Base-by-base conservation (phyloP, 2,888 invertebrate species). In the Phyllotreta cruciferae region DNA sequence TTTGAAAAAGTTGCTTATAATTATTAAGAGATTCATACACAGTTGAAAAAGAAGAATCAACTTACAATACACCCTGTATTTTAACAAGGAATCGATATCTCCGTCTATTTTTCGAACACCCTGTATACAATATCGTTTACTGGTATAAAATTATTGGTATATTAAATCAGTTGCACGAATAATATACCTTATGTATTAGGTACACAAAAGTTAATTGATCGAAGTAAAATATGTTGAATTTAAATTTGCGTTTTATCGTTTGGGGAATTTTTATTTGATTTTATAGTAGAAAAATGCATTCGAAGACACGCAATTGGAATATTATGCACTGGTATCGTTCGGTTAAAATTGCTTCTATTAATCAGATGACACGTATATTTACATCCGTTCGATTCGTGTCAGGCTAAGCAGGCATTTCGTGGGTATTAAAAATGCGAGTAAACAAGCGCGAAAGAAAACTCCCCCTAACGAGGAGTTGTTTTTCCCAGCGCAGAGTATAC, bases 281-380 rank as follows among this genome's bases (percentile, higher is more conserved):
- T 58, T 58, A 57, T 49, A 39, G 47, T 57, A n/a, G 47, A 42
- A 50, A 58, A 58, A 50, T 58, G 58, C 50, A 58, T 41, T 50
- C 41, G 35, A 58, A 58, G 50, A 58, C 58, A 58, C 50, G 58
- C 58, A 58, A 58, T 50, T 41, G 35, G 50, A 50, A 58, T 58
- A 50, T 58, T 58, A 50, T 13, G 24, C 37, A 38, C 47, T 34
- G 47, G 39, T 49, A 57, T 49, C 47, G 11, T 49, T 49, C 49
- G 13, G n/a, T 9, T 42, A 41, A 50, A 58, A 58, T 58, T 58
- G 42, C 50, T 58, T 41, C 34, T 50, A 50, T 58, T 50, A 58
- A 58, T 58, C 50, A 58, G 38, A 58, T 41, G 58, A 50, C 58
- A 58, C n/a, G 14, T 57, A 56, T 37, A 49, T 47, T 38, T 38